These are phyloP conservation scores for Sebastes nivosus DNA, from an alignment of 2,797 vertebrate species.

Conservation along the genomic window DNA sequence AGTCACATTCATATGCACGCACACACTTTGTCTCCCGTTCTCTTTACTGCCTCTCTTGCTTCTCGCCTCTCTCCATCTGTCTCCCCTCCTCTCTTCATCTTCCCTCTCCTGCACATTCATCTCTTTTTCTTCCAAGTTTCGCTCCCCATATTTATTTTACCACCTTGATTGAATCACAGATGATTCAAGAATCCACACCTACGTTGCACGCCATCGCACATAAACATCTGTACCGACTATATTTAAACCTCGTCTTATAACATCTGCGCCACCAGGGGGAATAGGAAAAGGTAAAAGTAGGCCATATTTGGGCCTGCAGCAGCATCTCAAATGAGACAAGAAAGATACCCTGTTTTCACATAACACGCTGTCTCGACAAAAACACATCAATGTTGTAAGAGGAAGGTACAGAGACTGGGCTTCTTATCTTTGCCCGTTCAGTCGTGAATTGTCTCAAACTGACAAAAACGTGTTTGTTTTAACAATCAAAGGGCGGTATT, in stretches of 20 bases:
- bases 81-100: conserved; percentile 5
- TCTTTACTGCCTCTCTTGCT: conserved; percentile 18
- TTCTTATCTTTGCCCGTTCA: conserved; percentile 4
- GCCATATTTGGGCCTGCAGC: conserved; percentile 77
- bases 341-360: conserved; percentile 41
- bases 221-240: conserved; percentile 76
- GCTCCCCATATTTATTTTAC: conserved; percentile 35
- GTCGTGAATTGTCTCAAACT: conserved; percentile 25
- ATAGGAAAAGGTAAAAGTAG: conserved; percentile 75
- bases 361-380: conserved; percentile 42
- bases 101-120: conserved; percentile 5
- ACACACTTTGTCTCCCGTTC: conserved; percentile 18
- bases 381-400: conserved; percentile 45
- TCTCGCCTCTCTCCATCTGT: conserved; percentile 21
- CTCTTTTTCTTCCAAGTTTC: conserved; percentile 7
- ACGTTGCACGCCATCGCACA: conserved; percentile 24
- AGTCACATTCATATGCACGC: neutral
- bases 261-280: conserved; percentile 68
- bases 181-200: conserved; percentile 57
- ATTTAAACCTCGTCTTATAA: conserved; percentile 72
- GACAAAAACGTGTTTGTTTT: conserved; percentile 19
- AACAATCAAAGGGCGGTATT: conserved; percentile 37
- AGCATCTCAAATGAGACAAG: conserved; percentile 60
- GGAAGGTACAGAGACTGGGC: neutral
- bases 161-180: conserved; percentile 44